phyloP scores from a whole-genome alignment of 2,797 vertebrate genomes.

The Rhynchotus rufescens region DNA sequence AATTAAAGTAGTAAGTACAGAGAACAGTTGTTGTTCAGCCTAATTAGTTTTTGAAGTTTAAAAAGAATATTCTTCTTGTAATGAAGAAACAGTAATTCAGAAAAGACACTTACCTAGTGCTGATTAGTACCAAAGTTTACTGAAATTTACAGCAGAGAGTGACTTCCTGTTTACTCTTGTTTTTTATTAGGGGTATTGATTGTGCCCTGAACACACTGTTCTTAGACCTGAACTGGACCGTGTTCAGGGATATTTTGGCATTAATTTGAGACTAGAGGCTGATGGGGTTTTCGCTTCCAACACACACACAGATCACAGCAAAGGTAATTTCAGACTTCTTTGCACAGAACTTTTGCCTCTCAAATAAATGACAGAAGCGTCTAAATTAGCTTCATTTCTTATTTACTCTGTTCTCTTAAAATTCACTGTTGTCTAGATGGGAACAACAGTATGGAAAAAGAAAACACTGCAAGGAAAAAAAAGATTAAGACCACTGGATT shows the following conservation, averaged over 20 bases:
- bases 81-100: neutral
- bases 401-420: neutral
- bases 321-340: conserved; percentile 17
- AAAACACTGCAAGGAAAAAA: neutral
- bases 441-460: neutral
- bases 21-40: neutral
- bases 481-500: neutral
- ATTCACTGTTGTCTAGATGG: neutral
- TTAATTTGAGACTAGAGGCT: conserved; percentile 80
- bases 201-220: conserved; percentile 70
- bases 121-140: neutral
- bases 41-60: neutral
- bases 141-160: conserved; percentile 13
- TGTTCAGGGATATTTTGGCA: conserved; percentile 84
- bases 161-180: conserved; percentile 70
- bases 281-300: conserved; percentile 77
- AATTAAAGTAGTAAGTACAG: neutral
- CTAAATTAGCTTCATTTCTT: conserved; percentile 15
- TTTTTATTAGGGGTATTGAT: conserved; percentile 80
- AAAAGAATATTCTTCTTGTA: neutral
- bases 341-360: conserved; percentile 1
- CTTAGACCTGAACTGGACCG: conserved; percentile 68
- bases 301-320: conserved; percentile 1
- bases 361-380: neutral
- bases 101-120: neutral